A percentile compares a stretch with the other conserved stretches of the same genome.
These are phyloP conservation scores for Hydractinia symbiolongicarpus DNA, from an alignment of 30 jellyfish, hydroid and myxozoan genomes.

Conservation along the genomic window DNA sequence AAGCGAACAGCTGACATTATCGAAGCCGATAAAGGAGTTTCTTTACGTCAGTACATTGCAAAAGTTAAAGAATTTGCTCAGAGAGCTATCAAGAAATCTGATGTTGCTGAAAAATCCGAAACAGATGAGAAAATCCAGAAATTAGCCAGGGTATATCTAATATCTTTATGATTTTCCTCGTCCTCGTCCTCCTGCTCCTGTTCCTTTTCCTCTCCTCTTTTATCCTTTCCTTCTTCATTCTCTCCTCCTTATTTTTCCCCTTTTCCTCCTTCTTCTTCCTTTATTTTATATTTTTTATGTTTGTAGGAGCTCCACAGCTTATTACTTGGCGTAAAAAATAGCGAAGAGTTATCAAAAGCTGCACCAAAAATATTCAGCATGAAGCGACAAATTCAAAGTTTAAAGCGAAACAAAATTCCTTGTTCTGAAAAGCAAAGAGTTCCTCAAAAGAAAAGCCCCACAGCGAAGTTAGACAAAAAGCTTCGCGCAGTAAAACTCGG, in stretches of 20 bases:
- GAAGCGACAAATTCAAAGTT: conserved; percentile 32
- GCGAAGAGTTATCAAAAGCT: conserved; percentile 38
- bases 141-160: conserved; percentile 19
- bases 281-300: background rate
- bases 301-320: conserved; percentile 26
- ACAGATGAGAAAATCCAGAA: conserved; percentile 37
- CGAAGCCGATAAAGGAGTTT: conserved; percentile 45
- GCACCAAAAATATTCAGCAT: conserved; percentile 37
- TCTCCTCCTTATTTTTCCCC: background rate
- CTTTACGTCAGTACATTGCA: conserved; percentile 33
- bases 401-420: conserved; percentile 25
- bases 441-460: background rate
- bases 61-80: conserved; percentile 20
- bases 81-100: conserved; percentile 35
- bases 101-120: conserved; percentile 27
- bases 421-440: conserved; percentile 4
- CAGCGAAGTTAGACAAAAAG: background rate
- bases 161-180: background rate
- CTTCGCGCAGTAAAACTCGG: background rate
- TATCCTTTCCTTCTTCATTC: background rate
- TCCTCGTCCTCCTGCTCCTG: background rate
- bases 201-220: background rate
- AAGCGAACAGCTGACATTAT: conserved; percentile 50
- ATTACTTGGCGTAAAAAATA: conserved; percentile 31
- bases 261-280: background rate